These are phyloP conservation scores for Eudyptes chrysolophus DNA, from an alignment of 2,113 vertebrate species.

Conservation along the genomic window DNA sequence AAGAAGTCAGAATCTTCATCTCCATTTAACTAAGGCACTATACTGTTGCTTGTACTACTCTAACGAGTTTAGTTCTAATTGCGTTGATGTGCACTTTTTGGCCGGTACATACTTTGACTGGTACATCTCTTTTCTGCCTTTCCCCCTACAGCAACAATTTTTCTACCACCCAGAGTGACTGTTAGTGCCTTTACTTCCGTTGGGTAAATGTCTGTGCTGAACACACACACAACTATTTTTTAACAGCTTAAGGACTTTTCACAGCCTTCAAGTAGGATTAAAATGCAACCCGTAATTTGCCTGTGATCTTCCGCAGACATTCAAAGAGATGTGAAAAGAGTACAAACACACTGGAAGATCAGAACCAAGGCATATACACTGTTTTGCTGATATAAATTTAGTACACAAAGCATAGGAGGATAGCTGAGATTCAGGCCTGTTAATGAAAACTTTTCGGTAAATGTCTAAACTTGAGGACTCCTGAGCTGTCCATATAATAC, in stretches of 20 bases:
- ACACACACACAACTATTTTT: background rate
- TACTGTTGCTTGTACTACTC: background rate
- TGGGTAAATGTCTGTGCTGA: background rate
- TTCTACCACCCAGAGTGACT: background rate
- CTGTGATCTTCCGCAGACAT: background rate
- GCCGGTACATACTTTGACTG: background rate
- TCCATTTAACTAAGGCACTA: background rate
- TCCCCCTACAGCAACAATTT: background rate
- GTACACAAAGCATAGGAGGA: background rate
- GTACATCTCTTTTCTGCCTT: background rate
- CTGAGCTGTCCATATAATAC: background rate
- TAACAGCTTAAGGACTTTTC: background rate
- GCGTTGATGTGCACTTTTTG: background rate
- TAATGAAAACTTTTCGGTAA: background rate
- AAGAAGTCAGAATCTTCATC: background rate
- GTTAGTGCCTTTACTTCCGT: background rate
- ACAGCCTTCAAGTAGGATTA: background rate
- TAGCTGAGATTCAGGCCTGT: background rate
- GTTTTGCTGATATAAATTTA: background rate
- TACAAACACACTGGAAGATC: background rate
- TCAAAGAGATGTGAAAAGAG: background rate
- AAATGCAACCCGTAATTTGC: background rate
- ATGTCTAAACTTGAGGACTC: background rate
- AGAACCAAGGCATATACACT: background rate
- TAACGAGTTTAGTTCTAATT: background rate